phyloP scores from a whole-genome alignment of 37 sponge, comb jelly and placozoan species.

The Mnemiopsis leidyi region DNA sequence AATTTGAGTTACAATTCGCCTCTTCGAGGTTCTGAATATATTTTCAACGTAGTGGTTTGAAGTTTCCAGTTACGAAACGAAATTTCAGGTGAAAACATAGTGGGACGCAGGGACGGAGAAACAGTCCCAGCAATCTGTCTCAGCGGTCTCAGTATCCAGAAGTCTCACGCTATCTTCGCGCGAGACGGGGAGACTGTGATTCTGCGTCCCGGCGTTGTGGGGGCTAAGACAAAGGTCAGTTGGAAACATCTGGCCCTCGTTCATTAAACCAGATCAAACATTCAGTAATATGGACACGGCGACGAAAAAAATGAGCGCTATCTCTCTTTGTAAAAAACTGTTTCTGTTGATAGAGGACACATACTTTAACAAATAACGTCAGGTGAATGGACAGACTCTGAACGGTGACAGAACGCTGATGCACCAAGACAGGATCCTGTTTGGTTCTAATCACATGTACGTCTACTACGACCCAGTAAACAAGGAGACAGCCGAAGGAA shows the following conservation, averaged over 20 bases:
- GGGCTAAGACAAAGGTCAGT: slow-evolving; percentile 65
- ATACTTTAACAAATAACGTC: no score
- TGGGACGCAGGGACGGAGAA: neutral
- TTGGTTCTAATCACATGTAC: slow-evolving; percentile 67
- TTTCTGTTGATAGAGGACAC: no score
- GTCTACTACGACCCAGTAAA: slow-evolving; percentile 67
- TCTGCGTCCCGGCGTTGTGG: slow-evolving; percentile 53
- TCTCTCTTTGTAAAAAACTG: no score
- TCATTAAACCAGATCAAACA: neutral
- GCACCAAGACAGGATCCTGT: slow-evolving; percentile 67
- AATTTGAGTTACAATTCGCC: no score
- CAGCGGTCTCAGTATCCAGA: slow-evolving; percentile 22
- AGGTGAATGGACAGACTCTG: slow-evolving; percentile 67
- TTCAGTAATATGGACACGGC: neutral
- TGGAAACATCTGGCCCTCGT: neutral
- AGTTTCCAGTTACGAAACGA: no score
- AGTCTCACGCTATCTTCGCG: slow-evolving; percentile 30
- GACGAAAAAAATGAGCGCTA: no score
- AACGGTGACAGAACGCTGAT: slow-evolving; percentile 56
- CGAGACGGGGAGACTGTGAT: neutral
- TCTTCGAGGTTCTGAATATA: no score
- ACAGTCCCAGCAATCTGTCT: neutral
- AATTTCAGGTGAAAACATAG: slow-evolving; percentile 14
- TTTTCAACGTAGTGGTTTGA: no score
- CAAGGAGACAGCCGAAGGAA: slow-evolving; percentile 19